These are phyloP conservation scores for Nesometra sesokonis DNA, from an alignment of 35 echinoderm and acorn worm species.

Conservation along the genomic window DNA sequence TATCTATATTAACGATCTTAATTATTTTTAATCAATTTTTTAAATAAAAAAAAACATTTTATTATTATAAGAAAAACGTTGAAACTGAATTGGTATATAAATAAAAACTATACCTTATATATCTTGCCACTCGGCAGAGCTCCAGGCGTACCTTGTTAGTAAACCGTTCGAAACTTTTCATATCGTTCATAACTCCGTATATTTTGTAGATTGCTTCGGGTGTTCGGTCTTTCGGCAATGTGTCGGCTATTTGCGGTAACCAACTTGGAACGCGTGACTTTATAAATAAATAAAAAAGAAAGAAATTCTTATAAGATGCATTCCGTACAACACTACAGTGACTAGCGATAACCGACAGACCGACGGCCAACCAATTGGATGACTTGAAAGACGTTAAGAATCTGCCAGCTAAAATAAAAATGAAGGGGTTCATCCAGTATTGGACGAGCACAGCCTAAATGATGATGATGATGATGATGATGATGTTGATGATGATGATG, in stretches of 20 bases:
- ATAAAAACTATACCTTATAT: slow-evolving; percentile 32
- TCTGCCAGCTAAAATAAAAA: no score
- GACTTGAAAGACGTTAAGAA: no score
- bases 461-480: no score
- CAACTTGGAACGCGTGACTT: slow-evolving; percentile 24
- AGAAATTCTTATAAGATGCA: no score
- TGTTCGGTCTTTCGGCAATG: slow-evolving; percentile 42
- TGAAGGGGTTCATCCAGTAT: no score
- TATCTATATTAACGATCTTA: neutral
- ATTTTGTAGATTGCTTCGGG: slow-evolving; percentile 51
- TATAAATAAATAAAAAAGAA: neutral
- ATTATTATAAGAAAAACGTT: neutral
- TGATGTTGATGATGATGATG: no score
- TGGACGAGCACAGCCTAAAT: no score
- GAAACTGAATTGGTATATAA: neutral
- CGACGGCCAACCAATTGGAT: no score
- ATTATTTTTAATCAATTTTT: no score
- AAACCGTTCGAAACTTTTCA: slow-evolving; percentile 59
- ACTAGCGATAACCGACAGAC: no score
- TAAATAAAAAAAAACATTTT: neutral
- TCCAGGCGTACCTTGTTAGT: slow-evolving; percentile 42
- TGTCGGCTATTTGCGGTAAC: slow-evolving; percentile 29
- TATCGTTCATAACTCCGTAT: slow-evolving; percentile 45
- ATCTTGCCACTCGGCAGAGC: slow-evolving; percentile 46
- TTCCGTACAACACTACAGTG: no score